Base-by-base conservation (phyloP, 2,113 vertebrate species). In the Brevimyrus niger region DNA sequence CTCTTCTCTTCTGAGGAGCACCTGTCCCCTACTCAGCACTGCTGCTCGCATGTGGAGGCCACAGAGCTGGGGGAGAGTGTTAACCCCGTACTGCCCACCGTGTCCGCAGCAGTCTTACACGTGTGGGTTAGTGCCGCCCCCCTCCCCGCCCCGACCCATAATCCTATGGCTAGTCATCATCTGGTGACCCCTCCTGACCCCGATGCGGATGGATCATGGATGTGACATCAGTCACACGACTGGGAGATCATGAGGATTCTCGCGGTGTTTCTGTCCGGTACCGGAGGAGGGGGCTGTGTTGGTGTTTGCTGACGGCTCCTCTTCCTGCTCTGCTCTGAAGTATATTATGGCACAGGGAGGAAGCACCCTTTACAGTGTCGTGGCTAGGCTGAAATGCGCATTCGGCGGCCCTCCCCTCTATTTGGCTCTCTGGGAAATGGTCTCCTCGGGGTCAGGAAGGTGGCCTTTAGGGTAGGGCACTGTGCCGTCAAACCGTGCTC, bases 401-500 rank as follows among this genome's bases (percentile, higher is more conserved):
- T 88, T 35, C 31, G 96, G 50, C 13, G 95, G 90, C 93, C 96
- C 90, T 96, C 96, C 89, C 96, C 95, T 5, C 95, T 96, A 84
- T 96, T 73, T 58, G 50, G 69, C 31, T 42, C 17, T 86, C 11
- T 44, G 50, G 50, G 21, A 65, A 53, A n/a, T 65, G 11, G 44
- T 50, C 31, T 85, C 42, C 90, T 19, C 8, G 88, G 10, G 31
- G 46, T 90, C 13, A 15, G 51, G 31, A 27, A 6, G 31, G 21
- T 19, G n/a, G 47, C 48, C 23, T 15, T 58, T 42, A 44, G 31
- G 35, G 8, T 42, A 0, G 17, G 17, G 3, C 50, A 23, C 55
- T 27, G 87, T 73, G 73, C 23, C 73, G 93, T 95, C 97, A 99
- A 92, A 99, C 98, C 0, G 98, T 99, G 95, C 98, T 99, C 95